These are phyloP conservation scores for Lytechinus variegatus DNA, from an alignment of 35 echinoderm and acorn worm species.

Conservation along the genomic window DNA sequence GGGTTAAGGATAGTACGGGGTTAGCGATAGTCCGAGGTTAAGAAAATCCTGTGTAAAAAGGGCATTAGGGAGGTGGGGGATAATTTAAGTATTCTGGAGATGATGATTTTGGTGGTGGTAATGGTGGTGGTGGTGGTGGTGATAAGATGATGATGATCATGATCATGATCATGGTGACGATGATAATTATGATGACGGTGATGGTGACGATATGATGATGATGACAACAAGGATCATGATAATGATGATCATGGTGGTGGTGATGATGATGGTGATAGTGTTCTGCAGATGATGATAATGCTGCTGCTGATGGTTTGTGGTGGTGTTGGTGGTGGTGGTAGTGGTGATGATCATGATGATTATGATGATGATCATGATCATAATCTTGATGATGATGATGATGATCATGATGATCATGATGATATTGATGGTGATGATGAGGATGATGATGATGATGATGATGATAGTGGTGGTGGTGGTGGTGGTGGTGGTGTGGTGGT, in stretches of 20 bases:
- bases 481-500: neutral
- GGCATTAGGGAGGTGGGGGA: too few relatives aligned
- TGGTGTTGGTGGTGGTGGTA: too few relatives aligned
- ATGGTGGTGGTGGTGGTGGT: neutral
- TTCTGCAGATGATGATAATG: neutral
- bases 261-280: neutral
- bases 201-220: neutral
- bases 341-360: too few relatives aligned
- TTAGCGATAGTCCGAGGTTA: too few relatives aligned
- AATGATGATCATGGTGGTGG: neutral
- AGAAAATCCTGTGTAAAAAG: too few relatives aligned
- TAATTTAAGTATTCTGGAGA: too few relatives aligned
- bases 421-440: too few relatives aligned
- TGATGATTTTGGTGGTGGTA: neutral
- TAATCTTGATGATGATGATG: neutral
- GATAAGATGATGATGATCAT: neutral
- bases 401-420: neutral
- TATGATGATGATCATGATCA: neutral
- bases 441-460: too few relatives aligned
- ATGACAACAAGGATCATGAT: neutral
- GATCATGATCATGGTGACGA: neutral
- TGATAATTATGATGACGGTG: neutral
- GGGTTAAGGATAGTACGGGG: too few relatives aligned
- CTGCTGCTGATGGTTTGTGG: neutral
- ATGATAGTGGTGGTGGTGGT: too few relatives aligned